phyloP scores from a whole-genome alignment of 2,888 invertebrate genomes.

The Agrilus mali region DNA sequence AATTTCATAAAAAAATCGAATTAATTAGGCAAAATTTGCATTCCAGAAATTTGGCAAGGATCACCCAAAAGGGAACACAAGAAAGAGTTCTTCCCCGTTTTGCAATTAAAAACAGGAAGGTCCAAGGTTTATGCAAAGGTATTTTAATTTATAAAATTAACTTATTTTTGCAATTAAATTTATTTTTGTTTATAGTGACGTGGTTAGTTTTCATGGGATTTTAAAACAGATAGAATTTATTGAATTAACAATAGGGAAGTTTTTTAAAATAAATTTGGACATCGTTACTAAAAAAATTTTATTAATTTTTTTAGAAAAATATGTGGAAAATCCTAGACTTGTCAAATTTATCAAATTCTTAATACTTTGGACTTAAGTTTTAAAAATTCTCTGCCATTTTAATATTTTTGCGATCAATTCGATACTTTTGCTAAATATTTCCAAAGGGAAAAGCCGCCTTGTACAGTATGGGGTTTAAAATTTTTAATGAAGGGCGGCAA shows the following conservation, averaged over 20 bases:
- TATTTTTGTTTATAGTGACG: slow-evolving; percentile 46
- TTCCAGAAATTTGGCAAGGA: slow-evolving; percentile 29
- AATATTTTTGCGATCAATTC: no score
- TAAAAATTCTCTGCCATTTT: no score
- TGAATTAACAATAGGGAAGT: slow-evolving; percentile 49
- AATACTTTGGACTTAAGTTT: no score
- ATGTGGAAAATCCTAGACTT: slow-evolving; percentile 50
- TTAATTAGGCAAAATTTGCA: slow-evolving; percentile 23
- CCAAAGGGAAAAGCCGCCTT: no score
- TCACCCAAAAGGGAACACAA: slow-evolving; percentile 31
- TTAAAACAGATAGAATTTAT: slow-evolving; percentile 57
- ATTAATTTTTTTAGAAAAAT: slow-evolving; percentile 23
- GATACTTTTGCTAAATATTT: no score
- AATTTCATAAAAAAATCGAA: slow-evolving; percentile 17
- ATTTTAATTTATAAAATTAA: slow-evolving; percentile 21
- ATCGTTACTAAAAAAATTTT: background rate
- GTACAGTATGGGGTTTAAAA: slow-evolving; percentile 36
- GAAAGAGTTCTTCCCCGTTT: slow-evolving; percentile 49
- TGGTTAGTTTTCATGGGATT: slow-evolving; percentile 69
- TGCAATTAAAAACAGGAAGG: slow-evolving; percentile 47
- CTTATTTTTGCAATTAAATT: no score
- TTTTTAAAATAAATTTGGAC: background rate
- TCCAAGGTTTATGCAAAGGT: slow-evolving; percentile 66
- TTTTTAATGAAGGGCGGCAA: slow-evolving; percentile 14
- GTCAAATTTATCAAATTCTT: slow-evolving; percentile 26